These are phyloP conservation scores for Scotopteryx bipunctaria DNA, from an alignment of 2,888 invertebrate species.

Conservation along the genomic window DNA sequence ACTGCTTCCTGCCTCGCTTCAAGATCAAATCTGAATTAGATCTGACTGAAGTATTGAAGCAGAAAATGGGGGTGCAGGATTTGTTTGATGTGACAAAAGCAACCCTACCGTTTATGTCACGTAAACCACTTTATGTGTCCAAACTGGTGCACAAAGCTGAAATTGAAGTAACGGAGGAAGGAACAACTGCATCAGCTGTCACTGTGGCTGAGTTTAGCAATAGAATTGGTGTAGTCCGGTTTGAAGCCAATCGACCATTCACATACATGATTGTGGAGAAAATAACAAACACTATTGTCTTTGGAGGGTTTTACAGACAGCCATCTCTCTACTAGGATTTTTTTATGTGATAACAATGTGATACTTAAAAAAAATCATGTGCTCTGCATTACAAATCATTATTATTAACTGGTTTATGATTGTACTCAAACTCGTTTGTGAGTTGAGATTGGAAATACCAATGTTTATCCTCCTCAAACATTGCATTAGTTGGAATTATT, in stretches of 20 bases:
- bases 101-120: constrained; percentile 71
- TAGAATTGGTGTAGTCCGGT: constrained; percentile 81
- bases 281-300: constrained; percentile 71
- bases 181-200: constrained; percentile 86
- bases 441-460: constrained; percentile 19
- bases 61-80: constrained; percentile 73
- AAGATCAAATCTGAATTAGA: constrained; percentile 82
- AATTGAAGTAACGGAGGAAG: constrained; percentile 89
- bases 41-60: constrained; percentile 76
- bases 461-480: constrained; percentile 12
- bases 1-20: constrained; percentile 86
- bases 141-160: constrained; percentile 87
- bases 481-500: constrained; percentile 5
- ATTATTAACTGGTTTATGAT: constrained; percentile 9
- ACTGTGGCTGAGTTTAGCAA: constrained; percentile 77
- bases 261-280: constrained; percentile 87
- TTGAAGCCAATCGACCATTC: constrained; percentile 86
- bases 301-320: constrained; percentile 68
- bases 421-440: constrained; percentile 23
- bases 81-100: constrained; percentile 78
- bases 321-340: constrained; percentile 59
- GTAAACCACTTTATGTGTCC: constrained; percentile 79
- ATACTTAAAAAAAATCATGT: neutral
- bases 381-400: constrained; percentile 7
- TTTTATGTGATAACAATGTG: constrained; percentile 13